Percentiles rank a stretch among this genome's conserved stretches.
phyloP scores from a whole-genome alignment of 2,797 vertebrate species.

The Podarcis siculus region DNA sequence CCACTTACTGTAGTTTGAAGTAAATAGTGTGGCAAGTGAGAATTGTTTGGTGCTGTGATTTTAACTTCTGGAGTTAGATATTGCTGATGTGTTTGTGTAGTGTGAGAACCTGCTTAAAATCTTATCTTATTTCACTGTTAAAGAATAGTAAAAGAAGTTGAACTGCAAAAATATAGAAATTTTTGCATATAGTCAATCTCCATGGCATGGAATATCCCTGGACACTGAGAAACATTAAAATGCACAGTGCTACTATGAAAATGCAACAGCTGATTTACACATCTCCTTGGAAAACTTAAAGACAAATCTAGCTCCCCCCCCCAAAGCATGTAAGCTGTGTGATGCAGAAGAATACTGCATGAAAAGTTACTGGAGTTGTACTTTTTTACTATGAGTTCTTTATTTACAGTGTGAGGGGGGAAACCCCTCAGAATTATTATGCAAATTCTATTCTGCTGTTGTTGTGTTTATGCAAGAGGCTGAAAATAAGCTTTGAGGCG shows the following conservation, averaged over 20 bases:
- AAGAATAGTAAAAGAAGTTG: background rate
- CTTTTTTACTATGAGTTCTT: background rate
- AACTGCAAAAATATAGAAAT: background rate
- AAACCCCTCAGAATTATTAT: background rate
- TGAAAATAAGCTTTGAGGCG: conserved; percentile 48
- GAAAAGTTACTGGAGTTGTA: background rate
- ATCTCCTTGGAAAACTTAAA: background rate
- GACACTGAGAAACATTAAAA: background rate
- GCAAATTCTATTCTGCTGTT: background rate
- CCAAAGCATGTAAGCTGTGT: background rate
- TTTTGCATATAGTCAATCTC: background rate
- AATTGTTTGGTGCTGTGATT: background rate
- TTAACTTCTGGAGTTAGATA: background rate
- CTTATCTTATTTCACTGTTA: background rate
- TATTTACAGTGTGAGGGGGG: background rate
- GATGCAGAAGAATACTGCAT: background rate
- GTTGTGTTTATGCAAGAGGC: background rate
- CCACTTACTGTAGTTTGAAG: background rate
- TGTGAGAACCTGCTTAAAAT: background rate
- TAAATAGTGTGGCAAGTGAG: background rate
- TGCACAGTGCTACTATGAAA: background rate
- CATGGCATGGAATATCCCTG: background rate
- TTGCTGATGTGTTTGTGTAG: background rate
- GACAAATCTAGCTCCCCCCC: no score
- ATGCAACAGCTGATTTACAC: background rate